Conservation (phyloP, 2,888 invertebrate species). For the Ramazzottius varieornatus region DNA sequence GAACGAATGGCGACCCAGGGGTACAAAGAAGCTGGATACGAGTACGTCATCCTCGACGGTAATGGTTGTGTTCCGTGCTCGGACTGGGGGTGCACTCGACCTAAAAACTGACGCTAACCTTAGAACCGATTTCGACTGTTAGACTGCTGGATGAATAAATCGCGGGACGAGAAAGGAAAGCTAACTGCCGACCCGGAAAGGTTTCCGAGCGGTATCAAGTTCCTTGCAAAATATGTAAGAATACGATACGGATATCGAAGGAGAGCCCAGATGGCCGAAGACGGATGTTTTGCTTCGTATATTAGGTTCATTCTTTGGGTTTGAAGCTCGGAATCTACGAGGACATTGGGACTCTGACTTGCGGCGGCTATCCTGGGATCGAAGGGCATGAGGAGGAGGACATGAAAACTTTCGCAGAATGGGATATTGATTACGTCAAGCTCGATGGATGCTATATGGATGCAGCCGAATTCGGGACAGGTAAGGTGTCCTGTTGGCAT, state of each 20-base stretch:
- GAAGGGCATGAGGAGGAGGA: conserved; percentile 57
- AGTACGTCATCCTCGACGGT: conserved; percentile 64
- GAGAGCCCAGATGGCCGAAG: neutral
- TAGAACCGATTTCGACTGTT: neutral
- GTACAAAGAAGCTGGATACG: conserved; percentile 60
- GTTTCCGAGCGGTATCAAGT: conserved; percentile 74
- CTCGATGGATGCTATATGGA: conserved; percentile 85
- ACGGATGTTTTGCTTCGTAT: neutral
- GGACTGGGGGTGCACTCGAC: no score
- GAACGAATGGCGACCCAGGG: conserved; percentile 64
- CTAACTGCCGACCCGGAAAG: conserved; percentile 57
- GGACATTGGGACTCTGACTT: conserved; percentile 86
- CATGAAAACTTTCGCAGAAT: conserved; percentile 69
- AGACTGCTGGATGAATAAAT: conserved; percentile 67
- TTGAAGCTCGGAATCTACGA: conserved; percentile 91
- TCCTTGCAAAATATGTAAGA: conserved; percentile 66
- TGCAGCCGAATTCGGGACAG: conserved; percentile 25
- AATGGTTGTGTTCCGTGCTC: no score
- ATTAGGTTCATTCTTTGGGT: conserved; percentile 68
- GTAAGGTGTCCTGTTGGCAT: neutral
- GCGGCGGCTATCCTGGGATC: conserved; percentile 84
- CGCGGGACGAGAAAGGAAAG: conserved; percentile 43
- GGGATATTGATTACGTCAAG: conserved; percentile 84
- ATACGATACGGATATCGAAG: neutral
- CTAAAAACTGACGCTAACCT: neutral